These are phyloP conservation scores for Aphis craccivora DNA, from an alignment of 1,140 invertebrate species.

Conservation along the genomic window DNA sequence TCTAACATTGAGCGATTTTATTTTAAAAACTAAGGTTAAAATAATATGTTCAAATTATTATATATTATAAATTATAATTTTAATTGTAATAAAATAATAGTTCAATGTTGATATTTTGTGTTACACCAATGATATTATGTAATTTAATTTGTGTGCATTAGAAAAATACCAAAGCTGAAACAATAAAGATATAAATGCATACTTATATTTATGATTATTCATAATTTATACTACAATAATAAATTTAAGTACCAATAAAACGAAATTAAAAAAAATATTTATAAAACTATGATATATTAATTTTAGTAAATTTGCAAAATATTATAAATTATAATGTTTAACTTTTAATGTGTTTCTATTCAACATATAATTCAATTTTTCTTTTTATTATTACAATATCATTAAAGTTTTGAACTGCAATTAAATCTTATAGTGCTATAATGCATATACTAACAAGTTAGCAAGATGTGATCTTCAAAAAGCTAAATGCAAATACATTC, in stretches of 20 bases:
- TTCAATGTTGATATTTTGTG: no score
- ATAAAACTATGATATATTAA: neutral
- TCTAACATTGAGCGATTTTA: no score
- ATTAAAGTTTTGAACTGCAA: constrained; percentile 24
- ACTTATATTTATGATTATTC: neutral
- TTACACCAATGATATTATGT: no score
- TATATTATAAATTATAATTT: no score
- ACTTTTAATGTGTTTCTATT: neutral
- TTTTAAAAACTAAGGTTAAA: no score
- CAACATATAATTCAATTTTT: neutral
- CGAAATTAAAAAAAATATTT: neutral
- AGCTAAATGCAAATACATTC: constrained; percentile 19
- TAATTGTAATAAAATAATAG: no score
- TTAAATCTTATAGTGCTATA: neutral
- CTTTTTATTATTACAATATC: neutral
- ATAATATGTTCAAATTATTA: no score
- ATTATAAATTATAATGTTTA: neutral
- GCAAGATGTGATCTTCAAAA: neutral
- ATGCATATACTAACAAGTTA: neutral
- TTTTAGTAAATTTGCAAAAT: neutral
- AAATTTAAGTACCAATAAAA: neutral
- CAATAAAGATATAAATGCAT: neutral
- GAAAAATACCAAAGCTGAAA: no score
- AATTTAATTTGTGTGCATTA: no score
- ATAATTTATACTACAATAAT: neutral